phyloP scores from a whole-genome alignment of 2,113 vertebrate genomes.

The Panthera leo region DNA sequence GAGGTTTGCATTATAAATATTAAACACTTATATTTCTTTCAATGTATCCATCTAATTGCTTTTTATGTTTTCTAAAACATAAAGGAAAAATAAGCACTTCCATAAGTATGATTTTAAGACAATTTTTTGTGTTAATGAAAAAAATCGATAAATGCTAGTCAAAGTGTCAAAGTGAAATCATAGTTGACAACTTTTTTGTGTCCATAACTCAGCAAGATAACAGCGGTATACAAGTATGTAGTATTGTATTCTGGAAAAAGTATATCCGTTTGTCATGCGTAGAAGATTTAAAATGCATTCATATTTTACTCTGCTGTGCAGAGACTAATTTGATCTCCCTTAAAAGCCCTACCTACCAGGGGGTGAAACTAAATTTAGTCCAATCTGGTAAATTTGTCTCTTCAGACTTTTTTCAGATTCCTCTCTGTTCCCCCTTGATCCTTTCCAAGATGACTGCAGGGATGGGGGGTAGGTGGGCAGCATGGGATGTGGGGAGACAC shows the following conservation, averaged over 20 bases:
- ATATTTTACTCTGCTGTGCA: slow-evolving; percentile 3
- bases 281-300: not conserved
- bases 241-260: not conserved
- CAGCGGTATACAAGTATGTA: not conserved
- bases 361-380: not conserved
- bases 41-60: not conserved
- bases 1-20: not conserved
- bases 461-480: not conserved
- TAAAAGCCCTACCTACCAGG: not conserved
- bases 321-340: slow-evolving; percentile 7
- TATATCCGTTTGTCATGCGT: not conserved
- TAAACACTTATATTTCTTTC: not conserved
- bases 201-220: slow-evolving; percentile 5
- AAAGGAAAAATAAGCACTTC: not conserved
- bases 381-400: not conserved
- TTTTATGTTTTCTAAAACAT: slow-evolving; percentile 27
- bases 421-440: not conserved
- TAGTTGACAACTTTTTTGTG: not conserved
- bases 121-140: slow-evolving; percentile 33
- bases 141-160: not conserved
- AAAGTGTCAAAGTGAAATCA: not conserved
- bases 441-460: not conserved
- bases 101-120: not conserved
- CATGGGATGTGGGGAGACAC: not conserved
- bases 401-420: not conserved